Base-by-base conservation (phyloP, 2,797 vertebrate genomes). In the Philypnodon macrostomus region DNA sequence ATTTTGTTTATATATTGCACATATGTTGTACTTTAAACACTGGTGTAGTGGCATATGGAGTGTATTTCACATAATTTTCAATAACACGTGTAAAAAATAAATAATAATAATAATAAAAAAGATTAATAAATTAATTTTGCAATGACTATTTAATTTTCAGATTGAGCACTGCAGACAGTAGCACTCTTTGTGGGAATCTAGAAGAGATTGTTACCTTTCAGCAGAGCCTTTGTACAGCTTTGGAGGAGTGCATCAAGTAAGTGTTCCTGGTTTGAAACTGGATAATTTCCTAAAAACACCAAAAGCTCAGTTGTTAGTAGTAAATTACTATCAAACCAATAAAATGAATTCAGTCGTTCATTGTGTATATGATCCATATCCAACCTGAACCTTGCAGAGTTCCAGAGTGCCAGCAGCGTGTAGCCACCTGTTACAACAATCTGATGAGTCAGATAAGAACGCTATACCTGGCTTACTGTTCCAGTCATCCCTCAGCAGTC, bases 171-270 rank as follows among this genome's bases (percentile, higher is more conserved):
- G 83, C 84, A 27, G 96, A 98, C 73, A 90, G 91, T 0, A 52
- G 85, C 0, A 90, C 88, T 8, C 70, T 99, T 66, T 86, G 93
- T 79, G 96, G 95, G 44, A 99, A 99, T 45, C 87, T 97, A 52
- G 97, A 99, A 64, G 95, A 98, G 72, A 89, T 99, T 52, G 93
- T 92, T 48, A 84, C 86, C 3, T 98, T 98, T 85, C 97, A 99
- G 77, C 97, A 97, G 77, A 91, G 86, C 0, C 88, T 99, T 4
- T 94, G 93, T 80, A 89, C 89, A 60, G 70, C 92, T 58, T 85
- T 99, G 83, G 97, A 99, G 77, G 97, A 99, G 58, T 94, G 93
- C 70, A 89, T 90, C 16, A 98, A 96, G 97, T 99, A 91, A 91
- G 95, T n/a, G n/a, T n/a, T n/a, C n/a, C n/a, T n/a, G n/a, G n/a